phyloP scores from a whole-genome alignment of 2,113 vertebrate species.

The Ameiurus melas region DNA sequence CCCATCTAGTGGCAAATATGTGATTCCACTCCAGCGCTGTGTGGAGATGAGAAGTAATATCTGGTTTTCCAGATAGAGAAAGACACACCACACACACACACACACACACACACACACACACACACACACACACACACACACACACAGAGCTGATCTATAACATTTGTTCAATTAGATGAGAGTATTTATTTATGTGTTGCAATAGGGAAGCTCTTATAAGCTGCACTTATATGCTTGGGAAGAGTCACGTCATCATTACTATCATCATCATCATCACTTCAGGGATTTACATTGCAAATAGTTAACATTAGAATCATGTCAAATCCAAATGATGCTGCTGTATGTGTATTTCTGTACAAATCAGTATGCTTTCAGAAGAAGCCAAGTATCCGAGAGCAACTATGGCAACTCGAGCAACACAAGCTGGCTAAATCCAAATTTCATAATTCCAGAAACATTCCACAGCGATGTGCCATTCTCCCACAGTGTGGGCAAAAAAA shows the following conservation, averaged over 20 bases:
- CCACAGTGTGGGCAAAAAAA: conserved; percentile 36
- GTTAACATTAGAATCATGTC: not conserved
- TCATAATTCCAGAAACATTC: conserved; percentile 65
- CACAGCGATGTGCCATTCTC: conserved; percentile 37
- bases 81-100: not conserved
- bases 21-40: conserved; percentile 5
- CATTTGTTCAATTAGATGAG: not conserved
- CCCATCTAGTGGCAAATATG: conserved; percentile 85
- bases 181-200: not conserved
- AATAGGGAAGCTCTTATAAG: not conserved
- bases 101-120: not conserved
- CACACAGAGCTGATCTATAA: not conserved
- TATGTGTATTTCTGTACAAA: not conserved
- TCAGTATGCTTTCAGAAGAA: not conserved
- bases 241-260: not conserved
- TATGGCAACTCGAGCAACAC: not conserved
- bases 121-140: not conserved
- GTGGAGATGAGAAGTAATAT: not conserved
- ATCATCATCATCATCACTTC: not conserved
- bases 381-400: not conserved
- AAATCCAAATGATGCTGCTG: not conserved
- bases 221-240: not conserved
- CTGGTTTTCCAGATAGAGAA: not conserved
- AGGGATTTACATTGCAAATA: not conserved
- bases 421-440: conserved; percentile 59